A percentile compares a stretch with the other conserved stretches of the same genome.
These are phyloP conservation scores for Hyles vespertilio DNA, from an alignment of 1,140 invertebrate species.

Conservation along the genomic window DNA sequence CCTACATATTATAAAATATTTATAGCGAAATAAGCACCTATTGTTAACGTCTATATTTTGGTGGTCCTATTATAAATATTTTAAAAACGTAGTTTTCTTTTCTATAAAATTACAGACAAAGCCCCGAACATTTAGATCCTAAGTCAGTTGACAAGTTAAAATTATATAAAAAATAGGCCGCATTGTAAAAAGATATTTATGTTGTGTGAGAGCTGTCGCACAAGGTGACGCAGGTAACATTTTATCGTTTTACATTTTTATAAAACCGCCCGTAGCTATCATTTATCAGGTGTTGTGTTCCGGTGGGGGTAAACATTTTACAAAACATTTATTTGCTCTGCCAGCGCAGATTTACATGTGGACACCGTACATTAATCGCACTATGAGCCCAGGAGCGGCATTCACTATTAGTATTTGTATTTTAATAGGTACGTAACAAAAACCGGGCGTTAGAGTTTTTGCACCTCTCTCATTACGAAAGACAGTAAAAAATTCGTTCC, in stretches of 20 bases:
- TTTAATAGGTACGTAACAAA: slow-evolving; percentile 18
- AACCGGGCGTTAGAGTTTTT: slow-evolving; percentile 27
- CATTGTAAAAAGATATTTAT: no score
- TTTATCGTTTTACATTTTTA: slow-evolving; percentile 55
- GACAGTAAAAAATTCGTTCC: slow-evolving; percentile 34
- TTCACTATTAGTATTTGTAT: slow-evolving; percentile 23
- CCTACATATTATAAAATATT: no score
- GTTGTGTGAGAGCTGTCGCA: slow-evolving; percentile 11
- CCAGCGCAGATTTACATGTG: slow-evolving; percentile 54
- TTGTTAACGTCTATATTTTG: no score
- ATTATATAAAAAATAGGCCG: no score
- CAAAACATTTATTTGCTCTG: slow-evolving; percentile 58
- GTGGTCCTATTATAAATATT: no score
- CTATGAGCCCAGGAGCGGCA: slow-evolving; percentile 31
- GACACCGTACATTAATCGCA: slow-evolving; percentile 45
- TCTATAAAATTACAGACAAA: no score
- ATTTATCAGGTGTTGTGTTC: slow-evolving; percentile 63
- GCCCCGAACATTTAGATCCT: no score
- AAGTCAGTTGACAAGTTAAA: no score
- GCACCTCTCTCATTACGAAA: slow-evolving; percentile 31
- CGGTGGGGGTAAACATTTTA: slow-evolving; percentile 54
- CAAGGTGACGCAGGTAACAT: slow-evolving; percentile 38
- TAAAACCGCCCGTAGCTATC: slow-evolving; percentile 58
- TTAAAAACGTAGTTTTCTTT: no score
- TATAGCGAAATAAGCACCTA: no score